Conservation (phyloP, 2,797 vertebrate genomes). For the Micrastur ruficollis region DNA sequence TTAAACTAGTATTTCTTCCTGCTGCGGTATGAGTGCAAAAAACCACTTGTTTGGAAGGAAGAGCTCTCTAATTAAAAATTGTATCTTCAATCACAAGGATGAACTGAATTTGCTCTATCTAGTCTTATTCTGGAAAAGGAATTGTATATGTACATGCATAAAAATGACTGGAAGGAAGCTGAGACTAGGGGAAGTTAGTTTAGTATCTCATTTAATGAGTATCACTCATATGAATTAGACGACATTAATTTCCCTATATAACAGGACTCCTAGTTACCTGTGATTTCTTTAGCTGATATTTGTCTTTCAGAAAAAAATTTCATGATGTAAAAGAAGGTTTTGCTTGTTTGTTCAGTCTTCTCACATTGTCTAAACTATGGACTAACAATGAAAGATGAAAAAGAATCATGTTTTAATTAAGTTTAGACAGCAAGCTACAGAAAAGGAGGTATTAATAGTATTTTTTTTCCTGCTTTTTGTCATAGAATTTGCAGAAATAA, state of each 20-base stretch:
- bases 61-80: slow-evolving; percentile 7
- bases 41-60: neutral
- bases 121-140: slow-evolving; percentile 42
- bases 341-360: neutral
- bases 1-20: neutral
- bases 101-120: slow-evolving; percentile 3
- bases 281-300: neutral
- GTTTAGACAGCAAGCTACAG: neutral
- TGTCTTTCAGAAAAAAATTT: neutral
- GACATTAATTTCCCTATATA: neutral
- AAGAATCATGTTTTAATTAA: neutral
- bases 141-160: slow-evolving; percentile 23
- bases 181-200: slow-evolving; percentile 10
- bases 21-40: neutral
- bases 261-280: neutral
- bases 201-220: slow-evolving; percentile 23
- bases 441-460: neutral
- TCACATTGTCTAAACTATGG: neutral
- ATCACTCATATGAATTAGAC: slow-evolving; percentile 1
- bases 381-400: neutral
- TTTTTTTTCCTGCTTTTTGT: neutral
- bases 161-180: slow-evolving; percentile 36
- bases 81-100: neutral
- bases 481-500: neutral
- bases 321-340: neutral